Evolutionary conservation across 2,113 vertebrate genomes (phyloP).

Genomic region (Mirounga angustirostris): DNA sequence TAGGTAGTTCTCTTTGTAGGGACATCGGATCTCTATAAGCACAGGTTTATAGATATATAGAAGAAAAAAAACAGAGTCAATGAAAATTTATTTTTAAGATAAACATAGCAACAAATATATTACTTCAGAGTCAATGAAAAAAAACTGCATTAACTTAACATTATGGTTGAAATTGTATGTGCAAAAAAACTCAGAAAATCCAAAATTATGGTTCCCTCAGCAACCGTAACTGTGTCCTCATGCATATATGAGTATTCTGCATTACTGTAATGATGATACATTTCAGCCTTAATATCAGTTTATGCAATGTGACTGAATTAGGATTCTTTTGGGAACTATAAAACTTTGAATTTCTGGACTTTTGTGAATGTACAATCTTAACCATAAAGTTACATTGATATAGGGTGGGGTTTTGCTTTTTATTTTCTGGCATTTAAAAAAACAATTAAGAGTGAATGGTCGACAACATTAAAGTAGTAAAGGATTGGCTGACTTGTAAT

Average conservation of each 20-base stretch:
- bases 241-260: conserved; percentile 69
- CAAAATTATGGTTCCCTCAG: conserved; percentile 80
- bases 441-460: conserved; percentile 54
- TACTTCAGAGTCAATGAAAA: conserved; percentile 72
- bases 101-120: conserved; percentile 76
- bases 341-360: conserved; percentile 77
- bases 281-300: conserved; percentile 76
- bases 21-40: conserved; percentile 81
- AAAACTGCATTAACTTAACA: conserved; percentile 75
- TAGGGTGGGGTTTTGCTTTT: conserved; percentile 61
- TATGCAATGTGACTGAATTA: conserved; percentile 72
- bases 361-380: conserved; percentile 52
- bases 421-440: conserved; percentile 69
- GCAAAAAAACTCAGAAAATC: conserved; percentile 75
- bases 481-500: conserved; percentile 35
- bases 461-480: conserved; percentile 55
- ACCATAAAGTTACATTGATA: conserved; percentile 74
- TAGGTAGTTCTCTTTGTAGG: conserved; percentile 86
- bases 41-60: conserved; percentile 65
- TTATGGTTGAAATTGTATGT: conserved; percentile 71
- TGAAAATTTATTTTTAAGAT: conserved; percentile 74
- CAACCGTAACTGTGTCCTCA: conserved; percentile 75
- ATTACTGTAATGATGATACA: conserved; percentile 71
- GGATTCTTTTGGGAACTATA: conserved; percentile 71
- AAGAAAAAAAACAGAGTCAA: conserved; percentile 59